Evolutionary conservation across 2,113 vertebrate species (phyloP).

Genomic region (Stomatorhinus ivindoensis): DNA sequence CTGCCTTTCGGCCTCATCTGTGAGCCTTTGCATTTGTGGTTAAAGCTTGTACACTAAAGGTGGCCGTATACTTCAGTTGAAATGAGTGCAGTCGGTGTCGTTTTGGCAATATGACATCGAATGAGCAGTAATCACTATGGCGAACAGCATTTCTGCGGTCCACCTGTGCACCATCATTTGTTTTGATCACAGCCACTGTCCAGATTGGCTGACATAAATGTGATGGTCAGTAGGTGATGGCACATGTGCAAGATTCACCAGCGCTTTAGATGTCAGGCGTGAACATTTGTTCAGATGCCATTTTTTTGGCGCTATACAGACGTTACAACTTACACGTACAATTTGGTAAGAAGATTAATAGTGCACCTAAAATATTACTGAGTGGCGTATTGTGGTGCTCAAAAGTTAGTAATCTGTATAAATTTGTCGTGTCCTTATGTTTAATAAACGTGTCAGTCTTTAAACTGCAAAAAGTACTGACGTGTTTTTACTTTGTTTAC

Average conservation of each 20-base stretch:
- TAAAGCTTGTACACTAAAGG: not conserved
- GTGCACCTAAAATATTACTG: too few relatives aligned
- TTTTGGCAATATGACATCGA: not conserved
- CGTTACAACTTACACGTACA: too few relatives aligned
- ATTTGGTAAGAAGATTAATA: too few relatives aligned
- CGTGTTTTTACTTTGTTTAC: not conserved
- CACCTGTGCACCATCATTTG: not conserved
- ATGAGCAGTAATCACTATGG: not conserved
- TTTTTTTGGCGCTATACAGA: too few relatives aligned
- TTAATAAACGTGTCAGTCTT: not conserved
- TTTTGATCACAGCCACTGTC: not conserved
- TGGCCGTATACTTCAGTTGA: not conserved
- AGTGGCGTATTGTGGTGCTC: too few relatives aligned
- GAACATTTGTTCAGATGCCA: too few relatives aligned
- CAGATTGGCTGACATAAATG: not conserved
- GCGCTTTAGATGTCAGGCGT: too few relatives aligned
- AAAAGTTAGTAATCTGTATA: too few relatives aligned
- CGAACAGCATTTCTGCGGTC: not conserved
- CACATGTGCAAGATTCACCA: too few relatives aligned
- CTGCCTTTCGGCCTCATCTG: not conserved
- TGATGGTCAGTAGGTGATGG: not conserved
- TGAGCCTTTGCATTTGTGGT: not conserved
- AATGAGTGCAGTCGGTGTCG: not conserved
- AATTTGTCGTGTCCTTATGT: too few relatives aligned
- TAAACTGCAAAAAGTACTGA: not conserved